These are phyloP conservation scores for Listronotus bonariensis DNA, from an alignment of 1,140 invertebrate species.

Conservation along the genomic window DNA sequence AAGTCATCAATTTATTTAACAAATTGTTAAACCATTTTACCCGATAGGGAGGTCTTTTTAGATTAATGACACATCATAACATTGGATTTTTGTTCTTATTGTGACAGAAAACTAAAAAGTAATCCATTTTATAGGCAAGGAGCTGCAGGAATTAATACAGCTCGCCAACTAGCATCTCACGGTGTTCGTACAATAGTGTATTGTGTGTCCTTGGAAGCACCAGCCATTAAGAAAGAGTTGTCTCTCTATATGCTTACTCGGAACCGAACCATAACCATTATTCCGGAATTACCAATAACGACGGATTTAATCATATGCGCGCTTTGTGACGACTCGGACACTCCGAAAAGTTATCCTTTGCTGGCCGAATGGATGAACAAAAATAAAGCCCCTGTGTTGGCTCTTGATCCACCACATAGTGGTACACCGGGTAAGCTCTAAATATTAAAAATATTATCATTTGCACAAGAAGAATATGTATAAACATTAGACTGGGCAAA, in stretches of 20 bases:
- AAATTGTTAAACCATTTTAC: no score
- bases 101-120: no score
- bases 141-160: slow-evolving; percentile 75
- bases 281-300: slow-evolving; percentile 63
- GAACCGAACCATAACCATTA: slow-evolving; percentile 59
- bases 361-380: slow-evolving; percentile 69
- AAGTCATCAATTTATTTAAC: no score
- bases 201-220: slow-evolving; percentile 49
- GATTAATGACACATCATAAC: no score
- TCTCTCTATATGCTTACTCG: slow-evolving; percentile 67
- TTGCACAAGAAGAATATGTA: no score
- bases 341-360: slow-evolving; percentile 53
- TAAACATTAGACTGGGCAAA: no score
- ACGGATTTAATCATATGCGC: slow-evolving; percentile 74
- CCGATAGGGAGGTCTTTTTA: no score
- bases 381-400: slow-evolving; percentile 77
- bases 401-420: slow-evolving; percentile 77
- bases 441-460: no score
- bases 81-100: no score
- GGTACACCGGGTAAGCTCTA: slow-evolving; percentile 65
- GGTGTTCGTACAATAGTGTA: slow-evolving; percentile 75
- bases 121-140: slow-evolving; percentile 57
- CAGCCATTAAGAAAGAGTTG: slow-evolving; percentile 60
- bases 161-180: slow-evolving; percentile 81
- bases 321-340: slow-evolving; percentile 60